phyloP scores from a whole-genome alignment of 2,888 invertebrate species.

The Macropis europaea region DNA sequence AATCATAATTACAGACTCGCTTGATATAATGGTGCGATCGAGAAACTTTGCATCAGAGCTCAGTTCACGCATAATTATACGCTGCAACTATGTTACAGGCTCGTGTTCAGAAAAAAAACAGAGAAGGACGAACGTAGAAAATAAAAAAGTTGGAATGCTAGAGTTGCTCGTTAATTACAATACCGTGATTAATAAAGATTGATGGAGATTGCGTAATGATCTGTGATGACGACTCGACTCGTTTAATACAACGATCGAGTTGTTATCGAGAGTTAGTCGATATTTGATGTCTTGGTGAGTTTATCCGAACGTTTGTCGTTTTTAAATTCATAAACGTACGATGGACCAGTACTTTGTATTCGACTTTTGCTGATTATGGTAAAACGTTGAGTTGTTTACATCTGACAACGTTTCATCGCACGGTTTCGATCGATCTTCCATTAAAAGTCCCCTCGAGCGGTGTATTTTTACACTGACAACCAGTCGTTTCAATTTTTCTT shows the following conservation, averaged over 20 bases:
- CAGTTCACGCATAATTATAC: conserved; percentile 17
- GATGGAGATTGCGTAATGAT: conserved; percentile 60
- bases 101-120: not conserved
- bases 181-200: conserved; percentile 64
- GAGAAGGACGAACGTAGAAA: conserved; percentile 3
- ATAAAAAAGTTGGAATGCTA: conserved; percentile 26
- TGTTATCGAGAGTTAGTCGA: too few species aligned
- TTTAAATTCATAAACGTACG: not conserved
- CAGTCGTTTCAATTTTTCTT: not conserved
- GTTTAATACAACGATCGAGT: too few species aligned
- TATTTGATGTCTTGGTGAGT: not conserved
- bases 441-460: not conserved
- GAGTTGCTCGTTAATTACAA: conserved; percentile 61
- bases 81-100: conserved; percentile 4
- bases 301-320: not conserved
- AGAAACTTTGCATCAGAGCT: not conserved
- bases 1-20: not conserved
- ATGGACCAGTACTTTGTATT: not conserved
- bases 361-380: not conserved
- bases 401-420: not conserved
- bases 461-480: not conserved
- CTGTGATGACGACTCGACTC: too few species aligned
- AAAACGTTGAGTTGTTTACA: conserved; percentile 4
- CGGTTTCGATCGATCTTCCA: not conserved
- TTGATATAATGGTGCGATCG: conserved; percentile 9